Base-by-base conservation (phyloP, 2,888 invertebrate species). In the Leucophora obtusa region DNA sequence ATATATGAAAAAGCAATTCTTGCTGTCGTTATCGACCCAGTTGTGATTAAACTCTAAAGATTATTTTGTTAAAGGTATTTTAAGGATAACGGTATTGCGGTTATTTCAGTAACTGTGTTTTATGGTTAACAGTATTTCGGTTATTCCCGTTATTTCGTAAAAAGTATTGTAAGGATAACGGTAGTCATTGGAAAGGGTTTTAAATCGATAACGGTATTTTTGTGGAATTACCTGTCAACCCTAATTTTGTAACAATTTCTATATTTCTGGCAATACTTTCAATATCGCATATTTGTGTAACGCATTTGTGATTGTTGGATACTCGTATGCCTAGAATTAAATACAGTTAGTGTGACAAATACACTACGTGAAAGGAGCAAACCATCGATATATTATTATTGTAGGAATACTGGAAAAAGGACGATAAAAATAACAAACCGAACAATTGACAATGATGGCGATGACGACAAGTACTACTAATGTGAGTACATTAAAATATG, bases 251-350 rank as follows among this genome's bases (percentile, higher is more conserved):
- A 10, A 11, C 11, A 47, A n/a, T n/a, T 47, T 14, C 43, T 47
- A 0, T 21, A 7, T n/a, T 38, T 69, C 62, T 69, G 76, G 69
- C 76, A 76, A 15, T 56, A 11, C 6, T 14, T 38, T 17, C 7
- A 69, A 21, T 15, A 54, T n/a, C n/a, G n/a, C n/a, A n/a, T 18
- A 51, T 62, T 14, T 38, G 5, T 51, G 6, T 38, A 63, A 76
- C 69, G 75, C 79, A 79, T 70, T 70, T 70, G 59, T 74, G 74
- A 65, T 70, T 74, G 18, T 28, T 17, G 14, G 47, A 15, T 47
- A 60, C 18, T 70, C 28, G 11, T 33, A 56, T 51, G 38, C 17
- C 56, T 63, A 51, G 18, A 50, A 69, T 69, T 56, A 50, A 14
- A 54, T 62, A 68, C 50, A 75, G 21, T 69, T 50, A 28, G 60